Evolutionary conservation across 30 jellyfish, hydroid and myxozoan species (phyloP).

Genomic region (Turritopsis rubra): DNA sequence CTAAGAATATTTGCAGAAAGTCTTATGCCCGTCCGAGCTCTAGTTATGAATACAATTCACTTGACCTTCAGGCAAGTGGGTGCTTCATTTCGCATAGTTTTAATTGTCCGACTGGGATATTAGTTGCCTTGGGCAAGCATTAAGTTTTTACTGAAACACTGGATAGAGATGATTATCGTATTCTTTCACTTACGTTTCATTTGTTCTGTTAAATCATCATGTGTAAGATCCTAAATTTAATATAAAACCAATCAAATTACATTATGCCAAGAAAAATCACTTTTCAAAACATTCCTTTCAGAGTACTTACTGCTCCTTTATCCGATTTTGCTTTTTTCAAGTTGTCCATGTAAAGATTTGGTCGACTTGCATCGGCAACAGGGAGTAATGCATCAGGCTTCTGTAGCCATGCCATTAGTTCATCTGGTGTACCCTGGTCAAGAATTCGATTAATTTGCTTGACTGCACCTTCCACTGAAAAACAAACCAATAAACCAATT

Average conservation of each 20-base stretch:
- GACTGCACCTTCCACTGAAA: slow-evolving; percentile 85
- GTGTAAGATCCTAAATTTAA: slow-evolving; percentile 60
- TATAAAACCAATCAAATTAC: background rate
- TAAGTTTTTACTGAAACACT: too few relatives aligned
- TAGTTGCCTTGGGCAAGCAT: too few relatives aligned
- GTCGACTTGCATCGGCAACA: slow-evolving; percentile 79
- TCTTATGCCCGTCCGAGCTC: too few relatives aligned
- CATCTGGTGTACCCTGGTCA: slow-evolving; percentile 83
- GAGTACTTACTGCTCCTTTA: slow-evolving; percentile 68
- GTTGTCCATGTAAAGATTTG: slow-evolving; percentile 74
- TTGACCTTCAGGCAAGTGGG: too few relatives aligned
- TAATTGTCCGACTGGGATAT: too few relatives aligned
- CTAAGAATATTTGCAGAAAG: too few relatives aligned
- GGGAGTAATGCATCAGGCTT: slow-evolving; percentile 92
- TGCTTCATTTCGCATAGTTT: too few relatives aligned
- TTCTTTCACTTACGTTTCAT: slow-evolving; percentile 60
- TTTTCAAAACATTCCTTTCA: too few relatives aligned
- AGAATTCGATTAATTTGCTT: slow-evolving; percentile 54
- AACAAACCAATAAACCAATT: background rate
- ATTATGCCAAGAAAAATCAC: slow-evolving; percentile 13
- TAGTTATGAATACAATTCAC: too few relatives aligned
- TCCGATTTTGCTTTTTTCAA: slow-evolving; percentile 62
- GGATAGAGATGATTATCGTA: too few relatives aligned
- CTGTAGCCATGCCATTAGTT: slow-evolving; percentile 78
- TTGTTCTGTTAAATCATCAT: slow-evolving; percentile 68